These are phyloP conservation scores for Epiblema foenella DNA, from an alignment of 2,888 invertebrate species.

Conservation along the genomic window DNA sequence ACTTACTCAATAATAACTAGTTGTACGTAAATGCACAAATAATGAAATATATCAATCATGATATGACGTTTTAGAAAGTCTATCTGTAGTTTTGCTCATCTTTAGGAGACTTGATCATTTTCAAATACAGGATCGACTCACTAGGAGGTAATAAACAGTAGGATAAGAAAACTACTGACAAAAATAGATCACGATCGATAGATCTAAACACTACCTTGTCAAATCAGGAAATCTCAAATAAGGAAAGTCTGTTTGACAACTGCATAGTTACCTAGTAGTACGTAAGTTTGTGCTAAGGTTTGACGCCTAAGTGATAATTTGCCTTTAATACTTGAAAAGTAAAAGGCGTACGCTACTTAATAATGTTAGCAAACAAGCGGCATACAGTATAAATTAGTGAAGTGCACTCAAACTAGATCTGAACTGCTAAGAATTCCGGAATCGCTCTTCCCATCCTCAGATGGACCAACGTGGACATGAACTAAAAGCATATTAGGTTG, in stretches of 20 bases:
- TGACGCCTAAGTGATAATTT: constrained; percentile 21
- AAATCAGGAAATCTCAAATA: not conserved
- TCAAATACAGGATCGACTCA: not conserved
- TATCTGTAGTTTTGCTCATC: too few species aligned
- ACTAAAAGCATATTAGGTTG: not conserved
- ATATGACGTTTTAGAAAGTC: too few species aligned
- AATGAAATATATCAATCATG: too few species aligned
- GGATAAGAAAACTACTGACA: too few species aligned
- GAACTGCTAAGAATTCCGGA: not conserved
- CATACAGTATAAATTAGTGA: not conserved
- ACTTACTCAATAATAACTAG: too few species aligned
- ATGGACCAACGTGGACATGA: not conserved
- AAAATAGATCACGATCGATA: too few species aligned
- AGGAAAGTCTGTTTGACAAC: not conserved
- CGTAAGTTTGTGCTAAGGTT: not conserved
- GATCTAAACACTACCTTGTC: too few species aligned
- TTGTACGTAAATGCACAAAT: too few species aligned
- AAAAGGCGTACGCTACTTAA: not conserved
- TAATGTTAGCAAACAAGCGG: not conserved
- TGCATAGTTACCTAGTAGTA: not conserved
- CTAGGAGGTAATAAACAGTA: not conserved
- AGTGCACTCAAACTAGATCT: not conserved
- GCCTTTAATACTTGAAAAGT: constrained; percentile 24
- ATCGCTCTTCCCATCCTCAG: not conserved
- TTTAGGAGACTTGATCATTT: not conserved